phyloP scores from a whole-genome alignment of 2,113 vertebrate genomes.

The Epinephelus moara region DNA sequence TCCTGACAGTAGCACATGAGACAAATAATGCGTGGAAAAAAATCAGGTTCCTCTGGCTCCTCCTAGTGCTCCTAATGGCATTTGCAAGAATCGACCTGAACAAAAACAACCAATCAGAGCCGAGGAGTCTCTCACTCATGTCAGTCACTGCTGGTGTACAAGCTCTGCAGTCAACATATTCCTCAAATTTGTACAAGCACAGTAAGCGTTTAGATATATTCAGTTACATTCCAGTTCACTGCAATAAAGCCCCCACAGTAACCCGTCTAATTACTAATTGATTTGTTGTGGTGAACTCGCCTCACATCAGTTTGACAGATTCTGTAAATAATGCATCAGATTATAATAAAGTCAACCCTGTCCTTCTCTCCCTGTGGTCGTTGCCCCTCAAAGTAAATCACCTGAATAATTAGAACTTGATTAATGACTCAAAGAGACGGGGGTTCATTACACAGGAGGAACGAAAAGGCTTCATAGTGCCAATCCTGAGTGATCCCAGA shows the following conservation, averaged over 20 bases:
- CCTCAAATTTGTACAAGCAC: no score
- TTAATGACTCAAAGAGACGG: constrained; percentile 21
- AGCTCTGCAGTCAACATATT: no score
- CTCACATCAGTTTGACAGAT: background rate
- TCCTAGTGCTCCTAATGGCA: no score
- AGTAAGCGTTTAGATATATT: background rate
- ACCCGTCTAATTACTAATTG: background rate
- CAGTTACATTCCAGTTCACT: background rate
- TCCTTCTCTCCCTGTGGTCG: constrained; percentile 20
- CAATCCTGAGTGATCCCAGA: constrained; percentile 3
- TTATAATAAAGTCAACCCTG: constrained; percentile 17
- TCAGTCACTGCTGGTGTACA: no score
- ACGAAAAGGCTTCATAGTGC: constrained; percentile 6
- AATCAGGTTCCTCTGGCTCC: no score
- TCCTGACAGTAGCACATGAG: no score
- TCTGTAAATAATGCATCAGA: constrained; percentile 25
- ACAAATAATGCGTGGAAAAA: no score
- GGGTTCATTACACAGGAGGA: background rate
- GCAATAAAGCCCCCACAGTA: background rate
- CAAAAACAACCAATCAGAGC: no score
- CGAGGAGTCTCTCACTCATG: no score
- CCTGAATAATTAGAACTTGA: constrained; percentile 37
- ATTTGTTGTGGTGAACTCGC: background rate
- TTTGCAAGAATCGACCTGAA: no score
- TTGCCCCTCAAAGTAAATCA: constrained; percentile 42